Evolutionary conservation across 37 sponge, comb jelly and placozoan genomes (phyloP), one percentile per base, ranked within the genome.

Genomic region (Mnemiopsis leidyi): DNA sequence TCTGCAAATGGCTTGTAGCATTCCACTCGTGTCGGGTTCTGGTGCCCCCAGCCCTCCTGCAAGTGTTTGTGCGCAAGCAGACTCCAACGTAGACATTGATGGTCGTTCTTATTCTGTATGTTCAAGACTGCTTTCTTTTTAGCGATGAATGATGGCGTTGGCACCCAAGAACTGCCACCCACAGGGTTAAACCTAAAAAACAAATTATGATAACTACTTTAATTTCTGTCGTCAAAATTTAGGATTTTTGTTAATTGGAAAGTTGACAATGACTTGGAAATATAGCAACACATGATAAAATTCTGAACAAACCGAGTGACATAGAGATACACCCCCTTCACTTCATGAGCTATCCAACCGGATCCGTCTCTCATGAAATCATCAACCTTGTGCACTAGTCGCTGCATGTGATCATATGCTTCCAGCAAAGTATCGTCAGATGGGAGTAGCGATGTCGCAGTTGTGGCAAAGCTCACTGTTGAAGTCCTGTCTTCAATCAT

Each of bases 61-160:
- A 29, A 30, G 26, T 71, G 73, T 30, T 71, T 71, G 25, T 71
- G 29, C 7, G 79, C 79, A 31, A 77, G 5, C 1, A 77, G 79
- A 77, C 35, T 13, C 79, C 79, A 77, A 1, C 16, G 35, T 5
- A 77, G 18, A 18, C 79, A 77, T 20, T 32, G 34, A 20, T 32
- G 9, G 18, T 77, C 79, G 36, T 77, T 32, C 79, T 21, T 77
- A 36, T 77, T 77, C 79, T 77, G 79, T 33, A 77, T 77, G 35
- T 77, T 77, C 3, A 77, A 13, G 7, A 77, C 36, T 21, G 79
- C 26, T 1, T 32, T 2, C 7, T 28, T 77, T 20, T 77, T 77
- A 16, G 35, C 36, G 21, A 77, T 77, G 32, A 18, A 32, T 32
- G 5, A 26, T 34, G 32, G 79, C 34, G 33, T 21, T 0, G 33